Conservation (phyloP, 2,113 vertebrate genomes). For the Phalacrocorax brasilianus region DNA sequence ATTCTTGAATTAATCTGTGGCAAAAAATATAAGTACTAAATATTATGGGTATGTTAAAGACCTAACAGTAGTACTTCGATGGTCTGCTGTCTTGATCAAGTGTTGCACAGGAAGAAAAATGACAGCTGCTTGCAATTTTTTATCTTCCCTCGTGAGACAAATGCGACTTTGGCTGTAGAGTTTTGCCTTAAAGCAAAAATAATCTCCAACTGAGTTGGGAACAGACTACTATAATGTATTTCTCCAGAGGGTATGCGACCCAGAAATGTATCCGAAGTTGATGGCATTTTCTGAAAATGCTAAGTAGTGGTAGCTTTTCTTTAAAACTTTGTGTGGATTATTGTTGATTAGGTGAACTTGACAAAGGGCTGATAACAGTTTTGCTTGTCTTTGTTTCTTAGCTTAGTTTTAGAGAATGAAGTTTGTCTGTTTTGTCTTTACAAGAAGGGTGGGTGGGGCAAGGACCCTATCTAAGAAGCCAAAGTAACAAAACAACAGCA, state of each 20-base stretch:
- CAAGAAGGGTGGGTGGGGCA: neutral
- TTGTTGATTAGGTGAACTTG: neutral
- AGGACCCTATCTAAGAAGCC: neutral
- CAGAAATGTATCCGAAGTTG: conserved; percentile 20
- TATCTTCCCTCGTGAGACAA: conserved; percentile 5
- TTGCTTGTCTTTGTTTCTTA: neutral
- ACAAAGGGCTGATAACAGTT: neutral
- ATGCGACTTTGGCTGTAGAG: neutral
- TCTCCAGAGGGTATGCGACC: conserved; percentile 33
- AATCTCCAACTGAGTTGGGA: conserved; percentile 1
- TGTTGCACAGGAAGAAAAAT: neutral
- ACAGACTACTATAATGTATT: conserved; percentile 2
- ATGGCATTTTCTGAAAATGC: neutral
- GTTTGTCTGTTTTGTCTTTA: neutral
- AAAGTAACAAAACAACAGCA: neutral
- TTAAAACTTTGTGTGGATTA: neutral
- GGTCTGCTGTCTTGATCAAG: neutral
- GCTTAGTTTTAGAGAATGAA: neutral
- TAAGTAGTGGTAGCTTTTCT: neutral
- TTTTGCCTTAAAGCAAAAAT: conserved; percentile 33
- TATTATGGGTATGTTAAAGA: neutral
- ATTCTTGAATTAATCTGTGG: neutral
- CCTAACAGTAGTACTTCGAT: neutral
- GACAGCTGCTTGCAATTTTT: conserved; percentile 10
- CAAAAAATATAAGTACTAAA: neutral